These are phyloP conservation scores for Tiliacea citrago DNA, from an alignment of 2,888 invertebrate species.

Conservation along the genomic window DNA sequence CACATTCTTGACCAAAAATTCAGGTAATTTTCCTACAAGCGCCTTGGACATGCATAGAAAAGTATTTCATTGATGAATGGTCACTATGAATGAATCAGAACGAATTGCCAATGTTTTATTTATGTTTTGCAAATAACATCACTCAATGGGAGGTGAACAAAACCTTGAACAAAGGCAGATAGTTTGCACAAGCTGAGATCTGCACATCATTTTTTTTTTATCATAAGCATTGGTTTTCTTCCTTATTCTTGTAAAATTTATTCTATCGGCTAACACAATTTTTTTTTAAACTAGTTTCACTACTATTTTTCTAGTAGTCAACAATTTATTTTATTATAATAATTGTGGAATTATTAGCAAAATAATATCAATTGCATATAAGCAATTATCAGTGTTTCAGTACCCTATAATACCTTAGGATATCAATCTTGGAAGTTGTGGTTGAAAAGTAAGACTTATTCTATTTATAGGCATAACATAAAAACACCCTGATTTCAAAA, in stretches of 20 bases:
- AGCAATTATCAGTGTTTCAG: not conserved
- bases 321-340: not conserved
- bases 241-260: not conserved
- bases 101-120: not conserved
- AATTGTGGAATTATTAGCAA: not conserved
- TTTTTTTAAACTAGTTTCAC: not conserved
- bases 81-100: conserved; percentile 7
- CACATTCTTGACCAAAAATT: conserved; percentile 1
- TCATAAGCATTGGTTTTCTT: not conserved
- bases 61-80: conserved; percentile 8
- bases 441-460: conserved; percentile 11
- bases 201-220: conserved; percentile 3
- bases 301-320: no score
- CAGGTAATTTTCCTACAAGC: not conserved
- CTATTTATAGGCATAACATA: conserved; percentile 33
- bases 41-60: not conserved
- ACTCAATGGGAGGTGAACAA: conserved; percentile 1
- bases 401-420: not conserved
- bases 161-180: conserved; percentile 7
- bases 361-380: not conserved
- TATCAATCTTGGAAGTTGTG: not conserved
- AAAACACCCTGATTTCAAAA: conserved; percentile 38
- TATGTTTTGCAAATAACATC: not conserved
- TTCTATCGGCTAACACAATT: not conserved
- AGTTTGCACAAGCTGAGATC: conserved; percentile 16